Base-by-base conservation (phyloP, 2,888 invertebrate genomes). In the Polydrusus tereticollis region DNA sequence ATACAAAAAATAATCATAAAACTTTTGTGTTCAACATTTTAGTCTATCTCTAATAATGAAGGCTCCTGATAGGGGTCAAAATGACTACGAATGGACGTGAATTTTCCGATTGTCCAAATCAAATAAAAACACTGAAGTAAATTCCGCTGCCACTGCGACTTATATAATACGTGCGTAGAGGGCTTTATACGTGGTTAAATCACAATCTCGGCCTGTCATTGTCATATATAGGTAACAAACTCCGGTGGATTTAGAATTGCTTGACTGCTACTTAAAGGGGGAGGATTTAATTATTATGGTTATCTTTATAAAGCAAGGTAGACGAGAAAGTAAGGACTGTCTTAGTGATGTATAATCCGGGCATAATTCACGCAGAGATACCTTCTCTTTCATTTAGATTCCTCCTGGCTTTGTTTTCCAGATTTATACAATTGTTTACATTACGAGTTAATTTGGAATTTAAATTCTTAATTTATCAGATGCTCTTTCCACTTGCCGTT, bases 391-490 rank as follows among this genome's bases (percentile, higher is more conserved):
- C 81, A 83, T 82, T 83, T 82, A 80, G 81, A 81, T 82, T 81
- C 81, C 82, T 81, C 81, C 80, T 79, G 79, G 82, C 82, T 83
- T 84, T 84, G 83, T 84, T 83, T 82, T 79, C 81, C 79, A 82
- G 84, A 84, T 84, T 85, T 84, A 84, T 83, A 83, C 85, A 85
- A 85, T 85, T 85, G 85, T 85, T 85, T 85, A 85, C 85, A 84
- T 83, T 83, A 82, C 83, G 82, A 85, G 84, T 85, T 85, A 84
- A 85, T 85, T 85, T 83, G 81, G 83, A 84, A 85, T 85, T 85
- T 84, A 84, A 85, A 85, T 84, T 85, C 82, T 80, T 82, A 81
- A 84, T 85, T 85, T 83, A 85, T 85, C 84, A 62, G 73, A 73
- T 73, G 69, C 65, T 66, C 66, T 38, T 63, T 65, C 18, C 50